Conservation (phyloP, 2,113 vertebrate species). For the Gopherus flavomarginatus region DNA sequence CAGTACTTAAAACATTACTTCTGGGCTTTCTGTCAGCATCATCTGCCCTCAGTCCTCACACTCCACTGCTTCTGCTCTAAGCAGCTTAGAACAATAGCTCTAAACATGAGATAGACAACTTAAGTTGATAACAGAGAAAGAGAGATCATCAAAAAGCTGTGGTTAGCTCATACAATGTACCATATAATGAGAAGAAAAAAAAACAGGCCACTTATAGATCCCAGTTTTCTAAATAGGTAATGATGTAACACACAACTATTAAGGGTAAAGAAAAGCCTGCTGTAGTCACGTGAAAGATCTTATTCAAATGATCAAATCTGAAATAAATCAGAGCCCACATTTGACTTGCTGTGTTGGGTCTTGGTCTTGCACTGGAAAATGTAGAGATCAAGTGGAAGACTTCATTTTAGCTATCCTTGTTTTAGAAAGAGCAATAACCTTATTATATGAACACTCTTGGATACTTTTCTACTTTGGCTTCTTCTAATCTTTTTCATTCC, state of each 20-base stretch:
- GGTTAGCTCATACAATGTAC: background rate
- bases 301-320: background rate
- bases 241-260: background rate
- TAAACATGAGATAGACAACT: background rate
- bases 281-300: background rate
- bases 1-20: background rate
- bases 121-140: background rate
- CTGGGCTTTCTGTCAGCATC: background rate
- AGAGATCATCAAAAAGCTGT: background rate
- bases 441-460: background rate
- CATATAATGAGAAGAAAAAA: background rate
- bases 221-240: background rate
- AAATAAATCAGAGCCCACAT: background rate
- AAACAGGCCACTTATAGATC: background rate
- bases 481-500: background rate
- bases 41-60: background rate
- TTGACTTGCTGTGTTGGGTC: background rate
- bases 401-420: background rate
- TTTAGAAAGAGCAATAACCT: background rate
- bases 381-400: background rate
- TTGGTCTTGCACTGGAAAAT: background rate
- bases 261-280: background rate
- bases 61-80: background rate
- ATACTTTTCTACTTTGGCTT: background rate
- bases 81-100: background rate